A percentile compares a stretch with the other conserved stretches of the same genome.
Conservation (phyloP, 2,888 invertebrate genomes). For the Stenchaetothrips biformis region DNA sequence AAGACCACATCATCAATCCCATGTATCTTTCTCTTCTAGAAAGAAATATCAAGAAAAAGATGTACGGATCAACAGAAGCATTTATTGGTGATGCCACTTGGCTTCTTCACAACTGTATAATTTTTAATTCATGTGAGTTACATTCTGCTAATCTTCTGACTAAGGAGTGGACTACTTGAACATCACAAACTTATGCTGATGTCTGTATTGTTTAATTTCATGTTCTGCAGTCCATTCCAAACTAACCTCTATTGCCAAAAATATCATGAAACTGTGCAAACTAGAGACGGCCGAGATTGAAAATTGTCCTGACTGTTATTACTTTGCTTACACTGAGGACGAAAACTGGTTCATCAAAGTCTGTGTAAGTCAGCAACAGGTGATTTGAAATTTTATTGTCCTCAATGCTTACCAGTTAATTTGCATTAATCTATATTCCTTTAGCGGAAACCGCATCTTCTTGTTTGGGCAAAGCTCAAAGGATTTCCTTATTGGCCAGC, state of each 20-base stretch:
- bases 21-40: conserved; percentile 76
- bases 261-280: conserved; percentile 75
- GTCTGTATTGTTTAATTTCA: conserved; percentile 27
- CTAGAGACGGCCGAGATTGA: conserved; percentile 90
- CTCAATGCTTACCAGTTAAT: not conserved
- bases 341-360: conserved; percentile 88
- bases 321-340: conserved; percentile 70
- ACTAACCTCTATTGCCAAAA: conserved; percentile 69
- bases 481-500: conserved; percentile 98
- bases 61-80: conserved; percentile 82
- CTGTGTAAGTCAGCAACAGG: conserved; percentile 54
- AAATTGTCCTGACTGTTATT: conserved; percentile 88
- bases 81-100: conserved; percentile 87
- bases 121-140: conserved; percentile 79
- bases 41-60: conserved; percentile 65
- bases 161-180: not conserved
- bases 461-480: conserved; percentile 95
- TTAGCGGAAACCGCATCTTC: conserved; percentile 71
- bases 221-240: conserved; percentile 64
- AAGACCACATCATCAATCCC: conserved; percentile 78
- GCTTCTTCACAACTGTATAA: conserved; percentile 89
- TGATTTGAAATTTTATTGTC: conserved; percentile 9
- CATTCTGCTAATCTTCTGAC: conserved; percentile 17
- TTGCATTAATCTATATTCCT: conserved; percentile 35
- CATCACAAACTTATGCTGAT: conserved; percentile 26